Base-by-base conservation (phyloP, 2,113 vertebrate species). In the Taurulus bubalis region DNA sequence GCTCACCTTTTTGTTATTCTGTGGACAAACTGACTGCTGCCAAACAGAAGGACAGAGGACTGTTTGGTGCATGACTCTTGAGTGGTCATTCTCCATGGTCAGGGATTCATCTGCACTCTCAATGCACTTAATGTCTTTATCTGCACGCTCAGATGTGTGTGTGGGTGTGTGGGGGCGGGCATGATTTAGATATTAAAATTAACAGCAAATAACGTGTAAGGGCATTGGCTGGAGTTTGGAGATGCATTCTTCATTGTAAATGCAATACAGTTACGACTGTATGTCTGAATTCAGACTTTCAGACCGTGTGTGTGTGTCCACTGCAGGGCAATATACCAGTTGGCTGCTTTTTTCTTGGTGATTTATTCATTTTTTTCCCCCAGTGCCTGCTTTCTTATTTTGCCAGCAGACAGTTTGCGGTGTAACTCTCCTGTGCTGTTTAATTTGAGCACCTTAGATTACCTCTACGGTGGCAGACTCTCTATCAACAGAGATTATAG, bases 1-100 rank as follows among this genome's bases (percentile, higher is more conserved):
- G 24, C 36, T 74, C 56, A 32, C 30, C 59, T 18, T 45, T 42
- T 63, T 62, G 22, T 65, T 70, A 62, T 71, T 59, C 55, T 26
- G 26, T 56, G 58, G 7, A 14, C 42, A 62, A 63, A 47, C 56
- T 22, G 62, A 22, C n/a, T 34, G 32, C 77, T 51, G 28, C 59
- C 71, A 7, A 51, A 60, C 26, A 49, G 22, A 11, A 16, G 14
- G 30, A 24, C 59, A 18, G 3, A 26, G n/a, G 4, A 16, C n/a
- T 28, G 0, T 3, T 45, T 45, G 42, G 2, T 45, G 4, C 28
- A 11, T 60, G 40, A 14, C 12, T 49, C 4, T 63, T 47, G 34
- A 4, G 15, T 34, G 51, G 34, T 45, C 30, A 45, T 18, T 30
- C 20, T 24, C 51, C 22, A 55, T n/a, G 51, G 22, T n/a, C 51